Base-by-base conservation (phyloP, 2,113 vertebrate species). In the Sturnira hondurensis region DNA sequence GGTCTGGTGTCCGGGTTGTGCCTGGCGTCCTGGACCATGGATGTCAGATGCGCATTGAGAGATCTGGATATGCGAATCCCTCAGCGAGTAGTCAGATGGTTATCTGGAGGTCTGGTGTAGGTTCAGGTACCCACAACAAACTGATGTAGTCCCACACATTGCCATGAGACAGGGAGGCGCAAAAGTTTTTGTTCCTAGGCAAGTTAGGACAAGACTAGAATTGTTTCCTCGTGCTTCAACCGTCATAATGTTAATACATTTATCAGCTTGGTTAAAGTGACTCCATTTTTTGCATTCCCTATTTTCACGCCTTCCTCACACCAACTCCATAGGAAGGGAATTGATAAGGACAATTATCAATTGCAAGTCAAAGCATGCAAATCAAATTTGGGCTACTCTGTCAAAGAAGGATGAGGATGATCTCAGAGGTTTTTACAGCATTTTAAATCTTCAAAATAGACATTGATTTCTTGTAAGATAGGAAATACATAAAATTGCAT, bases 401-500 rank as follows among this genome's bases (percentile, higher is more conserved):
- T 54, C 56, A 65, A 58, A 15, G n/a, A 36, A 54, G 15, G 26
- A 45, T 91, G 33, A 20, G 50, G 16, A 65, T 31, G 33, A 91
- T 43, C 38, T 90, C 58, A 95, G 41, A 67, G 31, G 33, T 52
- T 58, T 76, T 45, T 19, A 52, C 24, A 76, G 20, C 50, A 70
- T 86, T 76, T 81, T 54, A 78, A 93, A 36, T 43, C 36, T 91
- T 76, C 58, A 91, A n/a, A 96, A 85, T 38, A 58, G 76, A 38
- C 41, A 43, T 38, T 74, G 68, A 26, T 22, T 77, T 83, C 28
- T 19, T 58, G 16, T 41, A 73, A 41, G 3, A 47, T 14, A 83
- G 38, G 9, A 58, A 71, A 73, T 76, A 93, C 71, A 70, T 73
- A 81, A 4, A 15, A 86, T 86, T 56, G 12, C 24, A 58, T 41